Percentiles rank a stretch among this genome's conserved stretches.
These are phyloP conservation scores for Neodiprion virginianus DNA, from an alignment of 1,140 invertebrate species.

Conservation along the genomic window DNA sequence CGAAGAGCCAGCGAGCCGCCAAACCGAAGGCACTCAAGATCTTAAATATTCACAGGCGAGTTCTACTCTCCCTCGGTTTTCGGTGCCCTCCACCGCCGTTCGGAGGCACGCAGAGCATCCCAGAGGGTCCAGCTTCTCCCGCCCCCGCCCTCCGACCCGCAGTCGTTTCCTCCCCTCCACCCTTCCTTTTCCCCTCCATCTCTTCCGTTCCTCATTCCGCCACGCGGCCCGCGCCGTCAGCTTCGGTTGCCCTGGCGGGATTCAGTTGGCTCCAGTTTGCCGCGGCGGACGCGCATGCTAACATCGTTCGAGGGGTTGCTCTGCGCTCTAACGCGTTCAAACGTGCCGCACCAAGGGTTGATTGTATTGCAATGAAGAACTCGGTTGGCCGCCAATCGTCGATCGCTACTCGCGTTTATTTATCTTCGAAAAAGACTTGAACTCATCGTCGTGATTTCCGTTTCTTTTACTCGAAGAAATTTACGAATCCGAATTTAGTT, in stretches of 20 bases:
- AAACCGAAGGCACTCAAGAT: slow-evolving; percentile 4
- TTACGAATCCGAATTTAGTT: too few species aligned
- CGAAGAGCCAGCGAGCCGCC: neutral
- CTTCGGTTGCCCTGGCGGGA: slow-evolving; percentile 20
- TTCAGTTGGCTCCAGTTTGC: neutral
- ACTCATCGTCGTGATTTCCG: too few species aligned
- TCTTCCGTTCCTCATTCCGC: slow-evolving; percentile 34
- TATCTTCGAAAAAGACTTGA: too few species aligned
- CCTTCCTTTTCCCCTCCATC: slow-evolving; percentile 19
- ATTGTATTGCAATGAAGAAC: too few species aligned
- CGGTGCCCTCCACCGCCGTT: neutral
- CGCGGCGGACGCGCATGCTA: slow-evolving; percentile 3
- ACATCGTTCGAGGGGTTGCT: neutral
- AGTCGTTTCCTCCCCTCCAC: neutral
- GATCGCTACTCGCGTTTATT: too few species aligned
- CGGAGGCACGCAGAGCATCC: neutral
- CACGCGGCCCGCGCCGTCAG: slow-evolving; percentile 30
- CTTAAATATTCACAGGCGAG: slow-evolving; percentile 2
- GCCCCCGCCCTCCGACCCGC: slow-evolving; percentile 14
- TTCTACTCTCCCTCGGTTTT: neutral
- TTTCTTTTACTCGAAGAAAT: too few species aligned
- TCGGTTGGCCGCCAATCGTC: too few species aligned
- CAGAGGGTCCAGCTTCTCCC: slow-evolving; percentile 26
- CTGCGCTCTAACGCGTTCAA: neutral
- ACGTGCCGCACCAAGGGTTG: neutral